These are phyloP conservation scores for Bradypus variegatus DNA, from an alignment of 2,797 vertebrate genomes.

Conservation along the genomic window DNA sequence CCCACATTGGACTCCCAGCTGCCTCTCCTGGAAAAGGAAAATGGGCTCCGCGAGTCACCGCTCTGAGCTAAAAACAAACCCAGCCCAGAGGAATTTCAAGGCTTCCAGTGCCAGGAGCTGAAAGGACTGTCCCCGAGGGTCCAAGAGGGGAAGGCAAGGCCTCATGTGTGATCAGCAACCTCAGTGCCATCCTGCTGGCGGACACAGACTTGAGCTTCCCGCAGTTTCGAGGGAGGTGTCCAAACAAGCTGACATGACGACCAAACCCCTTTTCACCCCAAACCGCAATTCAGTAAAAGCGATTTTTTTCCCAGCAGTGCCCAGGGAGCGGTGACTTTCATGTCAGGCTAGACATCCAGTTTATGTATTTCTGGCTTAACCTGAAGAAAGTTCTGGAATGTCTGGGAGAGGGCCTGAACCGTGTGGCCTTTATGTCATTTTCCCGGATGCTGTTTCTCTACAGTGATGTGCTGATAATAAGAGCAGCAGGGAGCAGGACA, in stretches of 20 bases:
- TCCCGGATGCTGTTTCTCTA: neutral
- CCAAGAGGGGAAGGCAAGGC: fast-evolving
- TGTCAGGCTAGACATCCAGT: neutral
- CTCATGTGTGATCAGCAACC: fast-evolving
- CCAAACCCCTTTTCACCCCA: fast-evolving
- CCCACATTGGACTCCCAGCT: neutral
- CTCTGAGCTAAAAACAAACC: neutral
- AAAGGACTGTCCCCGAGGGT: neutral
- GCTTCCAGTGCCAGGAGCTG: neutral
- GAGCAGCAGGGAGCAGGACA: fast-evolving
- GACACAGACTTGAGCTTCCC: neutral
- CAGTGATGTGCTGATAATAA: fast-evolving
- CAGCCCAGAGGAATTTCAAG: fast-evolving
- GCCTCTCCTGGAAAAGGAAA: neutral
- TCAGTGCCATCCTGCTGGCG: fast-evolving
- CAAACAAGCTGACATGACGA: fast-evolving
- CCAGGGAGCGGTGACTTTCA: neutral
- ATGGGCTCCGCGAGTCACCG: neutral
- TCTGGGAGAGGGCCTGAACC: neutral
- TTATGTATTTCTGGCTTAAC: neutral
- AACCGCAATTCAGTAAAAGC: neutral
- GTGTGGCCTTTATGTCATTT: neutral
- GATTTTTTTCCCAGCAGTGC: neutral
- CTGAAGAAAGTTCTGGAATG: neutral
- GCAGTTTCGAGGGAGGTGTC: neutral